Evolutionary conservation across 2,113 vertebrate species (phyloP).

Genomic region (Mugil cephalus): DNA sequence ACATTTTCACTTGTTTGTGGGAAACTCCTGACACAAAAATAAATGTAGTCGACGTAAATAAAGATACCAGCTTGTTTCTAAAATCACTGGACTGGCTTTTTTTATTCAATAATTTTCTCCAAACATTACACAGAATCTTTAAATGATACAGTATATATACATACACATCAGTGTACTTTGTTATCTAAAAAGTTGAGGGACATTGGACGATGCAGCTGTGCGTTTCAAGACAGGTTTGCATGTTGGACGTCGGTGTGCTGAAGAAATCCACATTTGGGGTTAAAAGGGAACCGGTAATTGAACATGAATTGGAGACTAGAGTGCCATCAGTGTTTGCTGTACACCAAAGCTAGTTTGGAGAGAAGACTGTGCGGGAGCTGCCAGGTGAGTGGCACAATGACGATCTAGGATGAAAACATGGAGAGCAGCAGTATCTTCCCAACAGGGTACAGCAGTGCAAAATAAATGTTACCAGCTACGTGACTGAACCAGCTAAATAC

Average conservation of each 20-base stretch:
- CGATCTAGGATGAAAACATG: constrained; percentile 51
- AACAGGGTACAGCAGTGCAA: constrained; percentile 68
- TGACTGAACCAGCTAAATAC: constrained; percentile 67
- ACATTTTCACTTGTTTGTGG: too few relatives aligned
- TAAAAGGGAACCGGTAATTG: constrained; percentile 42
- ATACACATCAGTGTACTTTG: constrained; percentile 83
- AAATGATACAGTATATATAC: constrained; percentile 86
- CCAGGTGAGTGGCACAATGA: constrained; percentile 64
- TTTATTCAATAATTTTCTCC: constrained; percentile 83
- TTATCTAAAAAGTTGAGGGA: constrained; percentile 85
- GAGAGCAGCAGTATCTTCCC: constrained; percentile 71
- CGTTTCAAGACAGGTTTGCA: constrained; percentile 80
- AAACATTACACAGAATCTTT: constrained; percentile 85
- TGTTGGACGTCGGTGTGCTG: constrained; percentile 72
- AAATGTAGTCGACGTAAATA: neutral
- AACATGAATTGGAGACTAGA: constrained; percentile 47
- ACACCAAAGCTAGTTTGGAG: constrained; percentile 60
- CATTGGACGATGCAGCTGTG: constrained; percentile 81
- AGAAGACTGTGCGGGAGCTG: constrained; percentile 70
- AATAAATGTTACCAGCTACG: constrained; percentile 59
- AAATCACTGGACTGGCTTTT: constrained; percentile 78
- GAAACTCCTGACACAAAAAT: too few relatives aligned
- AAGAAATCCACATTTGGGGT: constrained; percentile 55
- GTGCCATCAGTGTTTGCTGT: constrained; percentile 66
- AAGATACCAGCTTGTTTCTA: constrained; percentile 50